Evolutionary conservation across 2,888 invertebrate genomes (phyloP), one percentile per base, ranked within the genome.

Genomic region (Synanthedon formicaeformis): DNA sequence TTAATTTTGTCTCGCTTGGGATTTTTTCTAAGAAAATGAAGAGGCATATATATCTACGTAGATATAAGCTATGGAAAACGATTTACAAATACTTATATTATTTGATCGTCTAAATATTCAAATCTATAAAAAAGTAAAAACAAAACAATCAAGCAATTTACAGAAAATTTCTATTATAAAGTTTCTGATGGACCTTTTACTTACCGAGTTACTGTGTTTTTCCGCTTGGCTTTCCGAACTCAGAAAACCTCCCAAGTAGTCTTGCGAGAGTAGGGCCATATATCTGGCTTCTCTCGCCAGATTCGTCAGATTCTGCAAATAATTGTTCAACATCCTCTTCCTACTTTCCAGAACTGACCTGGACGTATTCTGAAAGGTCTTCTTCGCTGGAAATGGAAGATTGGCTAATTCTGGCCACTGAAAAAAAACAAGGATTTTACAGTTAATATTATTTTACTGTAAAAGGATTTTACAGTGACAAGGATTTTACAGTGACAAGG

Each of bases 361-460:
- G 54, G 96, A 96, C 74, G 96, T 95, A 71, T 97, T 98, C 70
- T 97, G 96, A 76, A 98, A 96, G 50, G 97, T 94, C 73, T 96
- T 96, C 80, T 98, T 98, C 0, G 93, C 95, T 0, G 98, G 98
- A 70, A 97, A 96, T 23, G 92, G 90, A 40, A 97, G 83, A 64
- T 92, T 92, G 0, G 91, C 89, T 18, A 97, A 78, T 69, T 93
- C 93, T 40, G 94, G 92, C 89, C 92, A 96, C 92, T 96, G 77
- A 41, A 83, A 81, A 54, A 50, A 40, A 34, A 27, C 27, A 23
- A 23, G 18, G 4, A 23, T 23, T 23, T 23, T 27, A 23, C 23
- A 23, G 23, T 4, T 5, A 3, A 23, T 23, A 4, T 23, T 23
- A 4, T 5, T 23, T 23, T 5, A 5, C 23, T 2, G 23, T 23